These are phyloP conservation scores for Clivina fossor DNA, from an alignment of 2,888 invertebrate genomes.

Conservation along the genomic window DNA sequence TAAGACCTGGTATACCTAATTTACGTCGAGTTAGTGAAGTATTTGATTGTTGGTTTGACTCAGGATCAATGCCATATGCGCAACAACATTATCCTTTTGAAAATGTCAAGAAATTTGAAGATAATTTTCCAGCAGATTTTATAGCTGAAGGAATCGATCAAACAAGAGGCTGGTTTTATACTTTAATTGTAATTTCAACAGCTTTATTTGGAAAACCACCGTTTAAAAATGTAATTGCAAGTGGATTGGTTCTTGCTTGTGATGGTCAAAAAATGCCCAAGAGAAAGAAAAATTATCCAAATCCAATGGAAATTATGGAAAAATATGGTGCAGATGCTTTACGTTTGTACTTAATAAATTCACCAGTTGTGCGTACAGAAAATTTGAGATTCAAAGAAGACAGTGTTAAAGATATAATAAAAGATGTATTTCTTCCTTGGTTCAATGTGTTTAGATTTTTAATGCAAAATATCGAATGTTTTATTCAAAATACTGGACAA, in stretches of 20 bases:
- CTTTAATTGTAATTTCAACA: slow-evolving; percentile 94
- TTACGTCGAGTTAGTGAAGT: slow-evolving; percentile 87
- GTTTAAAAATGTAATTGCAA: slow-evolving; percentile 96
- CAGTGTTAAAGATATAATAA: slow-evolving; percentile 93
- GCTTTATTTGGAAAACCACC: slow-evolving; percentile 94
- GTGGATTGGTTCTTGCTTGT: slow-evolving; percentile 91
- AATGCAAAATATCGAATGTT: slow-evolving; percentile 87
- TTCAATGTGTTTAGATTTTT: slow-evolving; percentile 91
- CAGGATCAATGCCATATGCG: slow-evolving; percentile 99
- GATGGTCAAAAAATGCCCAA: slow-evolving; percentile 99
- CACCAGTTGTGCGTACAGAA: slow-evolving; percentile 96
- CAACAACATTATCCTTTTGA: slow-evolving; percentile 97
- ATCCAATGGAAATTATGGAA: slow-evolving; percentile 85
- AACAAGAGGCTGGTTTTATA: slow-evolving; percentile 98
- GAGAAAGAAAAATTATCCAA: slow-evolving; percentile 97
- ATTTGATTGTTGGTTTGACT: slow-evolving; percentile 99
- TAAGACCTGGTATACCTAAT: slow-evolving; percentile 77
- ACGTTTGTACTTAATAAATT: slow-evolving; percentile 93
- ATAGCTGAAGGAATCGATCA: slow-evolving; percentile 99
- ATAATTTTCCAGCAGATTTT: slow-evolving; percentile 96
- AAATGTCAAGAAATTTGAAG: slow-evolving; percentile 82
- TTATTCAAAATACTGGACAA: slow-evolving; percentile 62
- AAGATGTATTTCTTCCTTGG: slow-evolving; percentile 98
- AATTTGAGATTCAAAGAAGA: slow-evolving; percentile 96
- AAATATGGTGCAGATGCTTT: slow-evolving; percentile 98